Evolutionary conservation across 2,113 vertebrate species (phyloP).

Genomic region (Thermophis baileyi): DNA sequence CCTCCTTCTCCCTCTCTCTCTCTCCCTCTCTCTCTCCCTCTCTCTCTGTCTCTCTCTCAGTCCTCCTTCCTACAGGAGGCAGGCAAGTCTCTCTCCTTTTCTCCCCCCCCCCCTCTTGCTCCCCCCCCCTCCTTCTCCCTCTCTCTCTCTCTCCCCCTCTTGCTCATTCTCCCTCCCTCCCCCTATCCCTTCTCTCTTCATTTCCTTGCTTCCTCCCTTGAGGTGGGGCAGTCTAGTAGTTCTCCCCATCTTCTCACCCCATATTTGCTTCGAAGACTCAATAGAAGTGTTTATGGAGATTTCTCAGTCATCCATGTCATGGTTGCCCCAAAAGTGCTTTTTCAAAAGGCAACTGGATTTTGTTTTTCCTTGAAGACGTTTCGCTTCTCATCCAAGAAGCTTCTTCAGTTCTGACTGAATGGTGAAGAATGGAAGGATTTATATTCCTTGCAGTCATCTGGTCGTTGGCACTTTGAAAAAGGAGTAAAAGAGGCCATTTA

Average conservation of each 20-base stretch:
- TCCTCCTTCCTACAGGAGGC: no score
- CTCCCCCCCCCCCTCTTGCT: no score
- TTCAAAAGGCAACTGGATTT: not conserved
- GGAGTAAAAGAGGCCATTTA: not conserved
- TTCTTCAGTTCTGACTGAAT: not conserved
- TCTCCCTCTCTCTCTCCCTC: no score
- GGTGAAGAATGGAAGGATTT: not conserved
- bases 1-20: no score
- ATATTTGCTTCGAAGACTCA: not conserved
- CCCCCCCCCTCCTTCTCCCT: no score
- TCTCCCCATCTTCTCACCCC: not conserved
- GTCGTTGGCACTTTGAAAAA: not conserved
- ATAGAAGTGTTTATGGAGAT: no score
- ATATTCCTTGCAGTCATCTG: not conserved
- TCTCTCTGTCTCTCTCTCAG: no score
- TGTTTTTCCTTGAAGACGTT: not conserved
- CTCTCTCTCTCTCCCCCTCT: no score
- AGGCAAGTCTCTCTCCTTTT: accelerated
- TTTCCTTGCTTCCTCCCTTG: not conserved
- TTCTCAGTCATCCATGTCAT: no score
- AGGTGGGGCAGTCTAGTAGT: not conserved
- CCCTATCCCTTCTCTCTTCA: not conserved
- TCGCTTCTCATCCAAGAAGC: not conserved
- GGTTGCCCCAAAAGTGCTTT: no score
- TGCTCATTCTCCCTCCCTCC: no score